Conservation (phyloP, 2,888 invertebrate genomes). For the Drosophila nigricruria region DNA sequence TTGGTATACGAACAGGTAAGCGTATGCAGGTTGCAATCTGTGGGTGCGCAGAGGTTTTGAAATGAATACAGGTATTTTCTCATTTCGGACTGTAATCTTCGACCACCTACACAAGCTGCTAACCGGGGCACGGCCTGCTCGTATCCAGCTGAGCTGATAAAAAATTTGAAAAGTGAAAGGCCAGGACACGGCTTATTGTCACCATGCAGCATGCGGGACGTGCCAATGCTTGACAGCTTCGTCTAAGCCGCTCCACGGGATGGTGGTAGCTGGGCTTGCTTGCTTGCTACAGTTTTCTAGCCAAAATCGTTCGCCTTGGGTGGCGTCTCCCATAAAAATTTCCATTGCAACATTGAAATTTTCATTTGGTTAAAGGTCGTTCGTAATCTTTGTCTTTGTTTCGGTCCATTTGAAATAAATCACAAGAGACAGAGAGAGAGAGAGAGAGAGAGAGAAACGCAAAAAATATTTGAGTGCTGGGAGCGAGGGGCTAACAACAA, state of each 20-base stretch:
- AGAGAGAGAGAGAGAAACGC: conserved; percentile 22
- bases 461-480: conserved; percentile 33
- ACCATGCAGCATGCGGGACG: conserved; percentile 43
- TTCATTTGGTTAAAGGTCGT: conserved; percentile 35
- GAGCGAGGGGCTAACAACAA: conserved; percentile 45
- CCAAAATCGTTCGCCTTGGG: conserved; percentile 55
- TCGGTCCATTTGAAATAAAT: conserved; percentile 52
- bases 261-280: conserved; percentile 1
- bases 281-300: conserved; percentile 38
- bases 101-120: conserved; percentile 51
- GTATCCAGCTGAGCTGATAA: conserved; percentile 59
- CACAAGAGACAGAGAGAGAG: conserved; percentile 21
- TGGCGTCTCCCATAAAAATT: conserved; percentile 50
- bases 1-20: conserved; percentile 32
- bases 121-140: conserved; percentile 9
- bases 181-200: conserved; percentile 49
- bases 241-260: conserved; percentile 48
- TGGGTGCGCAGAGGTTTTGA: conserved; percentile 5
- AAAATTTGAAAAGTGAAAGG: conserved; percentile 68
- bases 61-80: conserved; percentile 22
- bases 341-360: conserved; percentile 36
- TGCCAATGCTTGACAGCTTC: conserved; percentile 56
- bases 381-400: conserved; percentile 28
- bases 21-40: background rate
- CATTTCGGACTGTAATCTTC: conserved; percentile 26